Conservation (phyloP, 2,113 vertebrate species). For the Aplodontia rufa region DNA sequence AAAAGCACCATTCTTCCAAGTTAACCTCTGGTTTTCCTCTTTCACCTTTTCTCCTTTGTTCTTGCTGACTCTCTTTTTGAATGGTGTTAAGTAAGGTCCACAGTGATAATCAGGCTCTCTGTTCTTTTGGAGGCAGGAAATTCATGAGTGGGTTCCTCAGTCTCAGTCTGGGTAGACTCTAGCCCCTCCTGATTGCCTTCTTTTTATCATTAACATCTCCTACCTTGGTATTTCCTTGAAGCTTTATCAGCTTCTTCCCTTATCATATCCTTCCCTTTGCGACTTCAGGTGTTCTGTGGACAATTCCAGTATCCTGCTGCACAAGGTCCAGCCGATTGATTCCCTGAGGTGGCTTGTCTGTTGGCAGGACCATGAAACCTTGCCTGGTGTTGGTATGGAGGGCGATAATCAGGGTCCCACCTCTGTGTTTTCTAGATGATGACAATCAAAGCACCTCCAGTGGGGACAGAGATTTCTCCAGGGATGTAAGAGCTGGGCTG, state of each 20-base stretch:
- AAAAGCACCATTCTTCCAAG: neutral
- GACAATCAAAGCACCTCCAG: accelerated
- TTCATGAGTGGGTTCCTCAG: accelerated
- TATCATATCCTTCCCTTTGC: neutral
- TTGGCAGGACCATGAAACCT: accelerated
- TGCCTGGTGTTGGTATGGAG: accelerated
- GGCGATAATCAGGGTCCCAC: accelerated
- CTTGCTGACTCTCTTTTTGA: neutral
- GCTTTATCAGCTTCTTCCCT: neutral
- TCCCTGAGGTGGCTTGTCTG: accelerated
- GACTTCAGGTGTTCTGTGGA: neutral
- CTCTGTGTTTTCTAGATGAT: neutral
- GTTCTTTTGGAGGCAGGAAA: neutral
- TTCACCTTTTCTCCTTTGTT: neutral
- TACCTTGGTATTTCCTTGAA: neutral
- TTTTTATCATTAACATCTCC: neutral
- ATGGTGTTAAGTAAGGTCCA: neutral
- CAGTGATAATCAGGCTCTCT: too few species aligned
- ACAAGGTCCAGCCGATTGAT: accelerated
- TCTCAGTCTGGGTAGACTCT: neutral
- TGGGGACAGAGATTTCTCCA: neutral
- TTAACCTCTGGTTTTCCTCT: neutral
- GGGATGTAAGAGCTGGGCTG: too few species aligned
- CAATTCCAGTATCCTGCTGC: neutral
- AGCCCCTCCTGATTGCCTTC: neutral